A percentile compares a stretch with the other conserved stretches of the same genome.
These are phyloP conservation scores for Willowsia nigromaculata DNA, from an alignment of 2,888 invertebrate genomes.

Conservation along the genomic window DNA sequence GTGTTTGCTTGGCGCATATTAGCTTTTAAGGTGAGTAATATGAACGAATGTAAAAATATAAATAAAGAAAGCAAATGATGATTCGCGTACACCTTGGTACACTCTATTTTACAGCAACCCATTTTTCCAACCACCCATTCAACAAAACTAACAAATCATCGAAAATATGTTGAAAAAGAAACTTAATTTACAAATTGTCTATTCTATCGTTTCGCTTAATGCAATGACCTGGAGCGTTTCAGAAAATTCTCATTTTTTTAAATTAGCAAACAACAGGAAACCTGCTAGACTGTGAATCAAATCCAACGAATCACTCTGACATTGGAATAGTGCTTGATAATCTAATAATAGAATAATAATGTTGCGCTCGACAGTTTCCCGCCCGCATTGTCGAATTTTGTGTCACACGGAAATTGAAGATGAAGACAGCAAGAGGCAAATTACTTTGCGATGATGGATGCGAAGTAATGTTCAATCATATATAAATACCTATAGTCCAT, in stretches of 20 bases:
- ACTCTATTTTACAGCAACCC: no score
- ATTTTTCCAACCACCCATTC: no score
- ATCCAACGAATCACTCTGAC: neutral
- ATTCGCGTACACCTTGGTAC: no score
- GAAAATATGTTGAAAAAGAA: no score
- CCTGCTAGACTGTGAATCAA: neutral
- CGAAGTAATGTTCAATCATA: neutral
- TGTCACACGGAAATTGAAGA: conserved; percentile 26
- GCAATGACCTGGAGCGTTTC: no score
- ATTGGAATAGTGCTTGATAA: neutral
- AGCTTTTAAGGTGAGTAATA: no score
- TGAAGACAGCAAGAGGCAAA: neutral
- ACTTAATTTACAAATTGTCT: no score
- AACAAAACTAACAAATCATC: no score
- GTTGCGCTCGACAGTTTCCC: neutral
- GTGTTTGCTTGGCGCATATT: no score
- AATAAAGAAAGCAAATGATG: no score
- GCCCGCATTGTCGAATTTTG: neutral
- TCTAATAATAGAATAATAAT: neutral
- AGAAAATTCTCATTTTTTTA: neutral
- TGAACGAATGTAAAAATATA: no score
- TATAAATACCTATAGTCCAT: neutral
- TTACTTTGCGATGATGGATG: neutral
- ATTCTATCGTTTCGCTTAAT: no score
- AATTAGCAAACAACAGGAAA: neutral